These are phyloP conservation scores for Oxycera nigricornis DNA, from an alignment of 2,888 invertebrate species.

Conservation along the genomic window DNA sequence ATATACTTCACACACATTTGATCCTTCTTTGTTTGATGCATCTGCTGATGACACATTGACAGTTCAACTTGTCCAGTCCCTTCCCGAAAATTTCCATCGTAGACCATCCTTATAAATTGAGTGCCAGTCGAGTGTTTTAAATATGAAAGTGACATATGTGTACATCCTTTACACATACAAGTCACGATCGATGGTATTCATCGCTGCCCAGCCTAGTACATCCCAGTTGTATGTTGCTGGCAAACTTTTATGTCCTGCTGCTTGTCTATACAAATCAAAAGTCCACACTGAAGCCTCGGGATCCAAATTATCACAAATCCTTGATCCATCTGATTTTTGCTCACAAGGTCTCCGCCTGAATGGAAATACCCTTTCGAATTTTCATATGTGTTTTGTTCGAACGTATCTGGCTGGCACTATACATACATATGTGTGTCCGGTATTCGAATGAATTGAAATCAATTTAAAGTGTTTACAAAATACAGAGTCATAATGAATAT, in stretches of 20 bases:
- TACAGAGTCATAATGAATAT: constrained; percentile 21
- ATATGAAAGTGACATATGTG: constrained; percentile 36
- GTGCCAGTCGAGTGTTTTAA: constrained; percentile 38
- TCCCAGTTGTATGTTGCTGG: background rate
- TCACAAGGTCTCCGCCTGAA: background rate
- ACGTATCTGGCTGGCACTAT: constrained; percentile 1
- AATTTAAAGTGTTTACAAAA: constrained; percentile 38
- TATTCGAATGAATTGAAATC: constrained; percentile 36
- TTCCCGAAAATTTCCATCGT: too few relatives aligned
- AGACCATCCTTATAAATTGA: constrained; percentile 20
- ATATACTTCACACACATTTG: background rate
- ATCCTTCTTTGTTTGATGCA: constrained; percentile 26
- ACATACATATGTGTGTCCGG: background rate
- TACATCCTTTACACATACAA: constrained; percentile 21
- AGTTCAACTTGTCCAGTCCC: background rate
- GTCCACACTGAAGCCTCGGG: constrained; percentile 3
- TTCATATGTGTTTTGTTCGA: constrained; percentile 1
- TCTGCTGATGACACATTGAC: constrained; percentile 34
- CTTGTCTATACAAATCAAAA: constrained; percentile 3
- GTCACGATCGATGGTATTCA: constrained; percentile 21
- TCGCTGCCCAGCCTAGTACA: background rate
- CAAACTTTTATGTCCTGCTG: too few relatives aligned
- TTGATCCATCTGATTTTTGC: constrained; percentile 9
- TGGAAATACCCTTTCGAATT: constrained; percentile 14
- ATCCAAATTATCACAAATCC: constrained; percentile 15